A percentile compares a stretch with the other conserved stretches of the same genome.
Conservation (phyloP, 2,797 vertebrate genomes). For the Artibeus lituratus region DNA sequence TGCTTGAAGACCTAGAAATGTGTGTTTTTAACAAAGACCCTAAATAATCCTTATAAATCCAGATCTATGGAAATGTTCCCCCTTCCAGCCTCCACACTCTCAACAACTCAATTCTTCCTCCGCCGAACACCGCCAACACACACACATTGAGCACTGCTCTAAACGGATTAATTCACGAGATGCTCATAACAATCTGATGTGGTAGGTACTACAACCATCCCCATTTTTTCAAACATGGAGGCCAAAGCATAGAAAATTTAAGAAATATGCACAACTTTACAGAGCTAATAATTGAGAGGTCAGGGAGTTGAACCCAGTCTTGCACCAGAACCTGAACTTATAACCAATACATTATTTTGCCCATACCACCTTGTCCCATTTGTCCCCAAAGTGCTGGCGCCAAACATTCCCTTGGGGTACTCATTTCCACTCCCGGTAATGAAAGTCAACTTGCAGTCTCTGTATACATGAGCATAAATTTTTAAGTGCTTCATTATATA, state of each 20-base stretch:
- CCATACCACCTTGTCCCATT: not conserved
- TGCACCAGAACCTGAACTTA: not conserved
- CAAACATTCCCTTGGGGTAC: not conserved
- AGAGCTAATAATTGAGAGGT: not conserved
- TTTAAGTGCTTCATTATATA: not conserved
- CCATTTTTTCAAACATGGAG: not conserved
- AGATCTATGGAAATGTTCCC: not conserved
- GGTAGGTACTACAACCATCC: not conserved
- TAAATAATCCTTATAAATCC: slow-evolving; percentile 13
- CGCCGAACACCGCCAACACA: not conserved
- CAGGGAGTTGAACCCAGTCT: not conserved
- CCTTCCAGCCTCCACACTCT: not conserved
- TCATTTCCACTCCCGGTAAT: not conserved
- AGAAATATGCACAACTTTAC: not conserved
- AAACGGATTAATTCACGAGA: not conserved
- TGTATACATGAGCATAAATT: not conserved
- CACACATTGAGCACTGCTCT: not conserved
- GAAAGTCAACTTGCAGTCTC: not conserved
- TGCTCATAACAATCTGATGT: not conserved
- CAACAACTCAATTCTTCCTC: not conserved
- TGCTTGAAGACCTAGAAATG: not conserved
- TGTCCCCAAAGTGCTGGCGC: not conserved
- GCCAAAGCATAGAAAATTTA: not conserved
- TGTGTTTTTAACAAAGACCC: not conserved
- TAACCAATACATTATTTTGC: not conserved